Conservation (phyloP, 2,888 invertebrate genomes). For the Chrysotoxum bicinctum region DNA sequence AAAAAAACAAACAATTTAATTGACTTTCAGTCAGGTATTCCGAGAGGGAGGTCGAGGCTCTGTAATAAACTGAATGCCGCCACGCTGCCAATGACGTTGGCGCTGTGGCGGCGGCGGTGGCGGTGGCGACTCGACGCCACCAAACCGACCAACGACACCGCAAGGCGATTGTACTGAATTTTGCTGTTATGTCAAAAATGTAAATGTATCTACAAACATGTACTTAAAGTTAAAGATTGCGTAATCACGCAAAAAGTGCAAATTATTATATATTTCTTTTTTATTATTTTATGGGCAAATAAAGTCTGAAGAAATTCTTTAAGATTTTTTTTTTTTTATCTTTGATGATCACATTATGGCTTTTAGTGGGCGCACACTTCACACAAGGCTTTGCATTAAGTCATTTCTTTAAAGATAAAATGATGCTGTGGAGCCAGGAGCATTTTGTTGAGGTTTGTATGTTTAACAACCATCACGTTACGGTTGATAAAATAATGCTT, state of each 20-base stretch:
- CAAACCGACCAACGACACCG: neutral
- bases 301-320: conserved; percentile 27
- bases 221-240: conserved; percentile 21
- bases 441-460: neutral
- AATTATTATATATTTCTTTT: conserved; percentile 14
- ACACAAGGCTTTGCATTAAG: conserved; percentile 2
- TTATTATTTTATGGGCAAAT: conserved; percentile 34
- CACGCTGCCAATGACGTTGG: neutral
- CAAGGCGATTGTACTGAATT: conserved; percentile 20
- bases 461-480: neutral
- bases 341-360: conserved; percentile 47
- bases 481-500: neutral
- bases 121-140: neutral
- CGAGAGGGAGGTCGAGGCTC: neutral
- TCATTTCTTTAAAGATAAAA: neutral
- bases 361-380: conserved; percentile 4
- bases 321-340: conserved; percentile 32
- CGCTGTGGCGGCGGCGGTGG: neutral
- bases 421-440: neutral
- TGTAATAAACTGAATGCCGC: conserved; percentile 47
- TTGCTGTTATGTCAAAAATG: conserved; percentile 25
- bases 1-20: conserved; percentile 36
- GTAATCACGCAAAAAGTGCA: conserved; percentile 46
- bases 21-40: conserved; percentile 44
- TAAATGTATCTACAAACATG: conserved; percentile 20